Evolutionary conservation across 2,797 vertebrate genomes (phyloP).

Genomic region (Nyctibius grandis): DNA sequence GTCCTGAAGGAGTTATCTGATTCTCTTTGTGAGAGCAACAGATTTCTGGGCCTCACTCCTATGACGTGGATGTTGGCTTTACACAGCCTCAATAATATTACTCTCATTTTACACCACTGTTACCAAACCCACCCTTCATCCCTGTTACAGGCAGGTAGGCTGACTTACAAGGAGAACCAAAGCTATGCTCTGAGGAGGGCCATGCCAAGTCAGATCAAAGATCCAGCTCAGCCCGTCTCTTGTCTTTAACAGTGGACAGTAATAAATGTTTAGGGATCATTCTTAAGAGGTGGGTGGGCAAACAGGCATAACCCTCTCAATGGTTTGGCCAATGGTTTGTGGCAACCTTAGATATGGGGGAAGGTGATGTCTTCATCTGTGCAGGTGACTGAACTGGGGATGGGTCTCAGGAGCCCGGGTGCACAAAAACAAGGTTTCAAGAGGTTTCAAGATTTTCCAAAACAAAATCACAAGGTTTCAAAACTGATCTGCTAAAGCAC

Average conservation of each 20-base stretch:
- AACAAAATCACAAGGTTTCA: not conserved
- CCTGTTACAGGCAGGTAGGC: not conserved
- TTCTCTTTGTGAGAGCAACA: not conserved
- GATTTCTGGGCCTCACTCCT: not conserved
- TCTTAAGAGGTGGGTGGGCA: not conserved
- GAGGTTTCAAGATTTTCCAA: not conserved
- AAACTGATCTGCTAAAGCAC: not conserved
- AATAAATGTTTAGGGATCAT: accelerated
- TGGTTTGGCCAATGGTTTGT: not conserved
- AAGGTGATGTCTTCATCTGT: accelerated
- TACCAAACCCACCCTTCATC: not conserved
- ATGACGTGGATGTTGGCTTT: not conserved
- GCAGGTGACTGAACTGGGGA: accelerated
- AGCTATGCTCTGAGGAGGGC: not conserved
- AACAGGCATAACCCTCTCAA: not conserved
- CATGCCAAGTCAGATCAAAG: not conserved
- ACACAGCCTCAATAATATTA: not conserved
- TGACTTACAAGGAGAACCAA: not conserved
- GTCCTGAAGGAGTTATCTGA: not conserved
- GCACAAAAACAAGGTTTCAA: not conserved
- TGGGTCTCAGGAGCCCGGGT: not conserved
- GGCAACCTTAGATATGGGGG: not conserved
- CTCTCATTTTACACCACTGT: not conserved
- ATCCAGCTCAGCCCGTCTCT: not conserved
- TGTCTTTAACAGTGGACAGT: not conserved